Evolutionary conservation across 2,888 invertebrate species (phyloP), one percentile per base, ranked within the genome.

Genomic region (Cheilosia pagana): DNA sequence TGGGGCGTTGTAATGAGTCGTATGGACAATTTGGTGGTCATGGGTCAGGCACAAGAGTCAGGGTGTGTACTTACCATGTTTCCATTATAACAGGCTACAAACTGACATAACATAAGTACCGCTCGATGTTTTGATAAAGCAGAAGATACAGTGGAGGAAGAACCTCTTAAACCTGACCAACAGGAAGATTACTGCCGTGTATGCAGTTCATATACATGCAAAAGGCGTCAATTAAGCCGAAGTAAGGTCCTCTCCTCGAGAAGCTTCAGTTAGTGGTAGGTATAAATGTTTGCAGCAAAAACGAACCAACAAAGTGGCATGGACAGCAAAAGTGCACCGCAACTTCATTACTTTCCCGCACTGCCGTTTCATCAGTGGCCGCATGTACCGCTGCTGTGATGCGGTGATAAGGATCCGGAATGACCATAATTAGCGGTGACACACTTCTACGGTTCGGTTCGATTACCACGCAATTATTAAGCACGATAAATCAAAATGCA

Each of bases 371-470:
- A 65, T 71, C 65, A 63, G 70, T 41, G 72, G 35, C 16, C 45
- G 16, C 41, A 7, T 75, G 59, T 52, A 57, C 67, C 75, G 75
- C 19, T 48, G 43, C 43, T 45, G 52, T 75, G 70, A 70, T 39
- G 70, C 41, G 70, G n/a, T 68, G 87, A 87, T 87, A 86, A 87
- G 75, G 53, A 87, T 87, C 86, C 63, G 86, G 78, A 81, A 86
- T 86, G 81, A 79, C 76, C 82, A 86, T 86, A 86, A 87, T 87
- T 87, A 87, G 87, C 86, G 86, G 67, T 86, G 87, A 87, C 87
- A 87, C 87, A 87, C 87, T 86, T 87, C 78, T 77, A 76, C 81
- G 77, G 52, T 68, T 70, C 81, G 81, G 65, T 63, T 78, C 83
- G 79, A 79, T 79, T 85, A 71, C 81, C 75, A 62, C 71, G 71